A percentile compares a stretch with the other conserved stretches of the same genome.
Conservation (phyloP, 2,113 vertebrate genomes). For the Oncorhynchus mykiss region DNA sequence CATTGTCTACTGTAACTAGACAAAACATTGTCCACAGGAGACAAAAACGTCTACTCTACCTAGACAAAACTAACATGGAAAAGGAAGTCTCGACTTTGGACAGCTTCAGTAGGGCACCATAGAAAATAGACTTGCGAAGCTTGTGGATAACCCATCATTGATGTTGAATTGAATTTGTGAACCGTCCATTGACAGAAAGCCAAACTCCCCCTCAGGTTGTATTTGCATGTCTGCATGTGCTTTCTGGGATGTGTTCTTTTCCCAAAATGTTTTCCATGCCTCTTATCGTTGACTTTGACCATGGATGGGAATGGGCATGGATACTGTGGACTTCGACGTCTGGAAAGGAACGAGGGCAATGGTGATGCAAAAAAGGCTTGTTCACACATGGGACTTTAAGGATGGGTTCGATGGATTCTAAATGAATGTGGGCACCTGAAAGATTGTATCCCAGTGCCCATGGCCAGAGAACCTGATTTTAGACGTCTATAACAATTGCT, state of each 20-base stretch:
- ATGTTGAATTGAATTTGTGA: slow-evolving; percentile 66
- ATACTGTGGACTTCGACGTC: too few relatives aligned
- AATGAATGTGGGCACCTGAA: neutral
- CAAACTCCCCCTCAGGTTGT: slow-evolving; percentile 76
- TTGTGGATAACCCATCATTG: slow-evolving; percentile 49
- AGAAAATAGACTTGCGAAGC: neutral
- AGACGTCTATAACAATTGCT: neutral
- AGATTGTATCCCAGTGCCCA: neutral
- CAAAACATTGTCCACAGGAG: too few relatives aligned
- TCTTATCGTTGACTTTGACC: neutral
- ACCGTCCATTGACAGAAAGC: slow-evolving; percentile 61
- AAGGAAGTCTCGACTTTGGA: neutral
- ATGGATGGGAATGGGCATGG: neutral
- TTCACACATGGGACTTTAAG: neutral
- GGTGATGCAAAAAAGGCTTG: too few relatives aligned
- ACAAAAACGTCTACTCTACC: too few relatives aligned
- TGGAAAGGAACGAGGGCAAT: too few relatives aligned
- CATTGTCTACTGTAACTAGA: neutral
- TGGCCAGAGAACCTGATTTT: neutral
- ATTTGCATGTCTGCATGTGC: slow-evolving; percentile 82
- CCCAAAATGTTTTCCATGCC: neutral
- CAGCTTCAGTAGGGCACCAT: too few relatives aligned
- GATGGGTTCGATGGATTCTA: neutral
- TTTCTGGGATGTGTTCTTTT: slow-evolving; percentile 26
- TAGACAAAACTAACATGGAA: slow-evolving; percentile 46